Conservation (phyloP, 2,888 invertebrate genomes). For the Cenopis cana region DNA sequence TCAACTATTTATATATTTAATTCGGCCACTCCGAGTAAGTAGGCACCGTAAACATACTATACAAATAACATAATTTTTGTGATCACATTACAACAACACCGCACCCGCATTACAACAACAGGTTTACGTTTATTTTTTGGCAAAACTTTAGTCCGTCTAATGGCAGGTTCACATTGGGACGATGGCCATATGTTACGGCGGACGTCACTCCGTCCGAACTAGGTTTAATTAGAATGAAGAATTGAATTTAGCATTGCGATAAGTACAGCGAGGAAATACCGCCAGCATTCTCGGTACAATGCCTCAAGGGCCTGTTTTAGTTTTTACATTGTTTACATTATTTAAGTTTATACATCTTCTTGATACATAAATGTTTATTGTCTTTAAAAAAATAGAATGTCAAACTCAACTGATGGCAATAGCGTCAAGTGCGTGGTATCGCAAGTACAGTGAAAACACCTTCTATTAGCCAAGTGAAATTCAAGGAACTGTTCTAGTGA, state of each 20-base stretch:
- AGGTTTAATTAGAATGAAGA: too few relatives aligned
- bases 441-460: too few relatives aligned
- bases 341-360: too few relatives aligned
- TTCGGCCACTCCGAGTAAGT: constrained; percentile 22
- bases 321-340: too few relatives aligned
- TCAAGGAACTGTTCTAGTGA: too few relatives aligned
- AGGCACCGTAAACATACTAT: constrained; percentile 40
- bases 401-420: not conserved
- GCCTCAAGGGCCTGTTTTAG: too few relatives aligned
- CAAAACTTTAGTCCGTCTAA: not conserved
- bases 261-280: too few relatives aligned
- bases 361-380: too few relatives aligned
- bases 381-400: too few relatives aligned
- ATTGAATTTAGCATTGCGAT: too few relatives aligned
- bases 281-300: too few relatives aligned
- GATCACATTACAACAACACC: constrained; percentile 24
- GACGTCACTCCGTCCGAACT: not conserved
- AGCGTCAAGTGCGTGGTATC: not conserved
- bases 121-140: constrained; percentile 10
- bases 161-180: not conserved
- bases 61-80: constrained; percentile 28
- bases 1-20: constrained; percentile 20
- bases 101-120: constrained; percentile 3
- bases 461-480: too few relatives aligned
- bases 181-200: not conserved